Base-by-base conservation (phyloP, 2,113 vertebrate species). In the Tonatia bakeri region DNA sequence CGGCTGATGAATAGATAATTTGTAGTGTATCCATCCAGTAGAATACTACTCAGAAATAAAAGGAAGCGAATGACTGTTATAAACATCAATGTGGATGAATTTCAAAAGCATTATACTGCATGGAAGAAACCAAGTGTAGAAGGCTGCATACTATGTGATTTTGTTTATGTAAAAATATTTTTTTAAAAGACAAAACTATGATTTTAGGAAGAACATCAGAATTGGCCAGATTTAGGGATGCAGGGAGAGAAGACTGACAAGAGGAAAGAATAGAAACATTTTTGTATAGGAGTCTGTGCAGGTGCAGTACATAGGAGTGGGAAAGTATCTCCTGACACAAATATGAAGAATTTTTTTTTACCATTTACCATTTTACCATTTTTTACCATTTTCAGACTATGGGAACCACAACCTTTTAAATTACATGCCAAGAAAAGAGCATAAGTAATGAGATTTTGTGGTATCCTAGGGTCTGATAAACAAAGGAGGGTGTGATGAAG, bases 231-330 rank as follows among this genome's bases (percentile, higher is more conserved):
- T 75, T 47, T 75, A 2, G 14, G 28, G 43, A 75, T 4, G 8
- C 31, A 28, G 19, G 73, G 28, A 69, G 65, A 69, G 65, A 69
- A 36, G n/a, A 19, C 65, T 36, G 65, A 9, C 65, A 36, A 76
- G 45, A 16, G 45, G 73, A 50, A 76, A 19, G 64, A 19, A 69
- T 59, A 56, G 69, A 83, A 64, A 59, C 3, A 11, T 28, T 72
- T 73, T 59, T n/a, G 7, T 26, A 43, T 15, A 77, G 11, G 24
- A 52, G 9, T 70, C 7, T 45, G 14, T 15, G 54, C 4, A 13
- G 1, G 6, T 26, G 33, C 0, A 4, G 20, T 56, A 1, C 12
- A 20, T 6, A 54, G 36, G 33, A 15, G 2, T 56, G 67, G 43
- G 7, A 17, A 52, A 52, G 5, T 86, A n/a, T 40, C 36, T 79